Evolutionary conservation across 2,113 vertebrate species (phyloP), one percentile per base, ranked within the genome.

Genomic region (Tyrannus savana): DNA sequence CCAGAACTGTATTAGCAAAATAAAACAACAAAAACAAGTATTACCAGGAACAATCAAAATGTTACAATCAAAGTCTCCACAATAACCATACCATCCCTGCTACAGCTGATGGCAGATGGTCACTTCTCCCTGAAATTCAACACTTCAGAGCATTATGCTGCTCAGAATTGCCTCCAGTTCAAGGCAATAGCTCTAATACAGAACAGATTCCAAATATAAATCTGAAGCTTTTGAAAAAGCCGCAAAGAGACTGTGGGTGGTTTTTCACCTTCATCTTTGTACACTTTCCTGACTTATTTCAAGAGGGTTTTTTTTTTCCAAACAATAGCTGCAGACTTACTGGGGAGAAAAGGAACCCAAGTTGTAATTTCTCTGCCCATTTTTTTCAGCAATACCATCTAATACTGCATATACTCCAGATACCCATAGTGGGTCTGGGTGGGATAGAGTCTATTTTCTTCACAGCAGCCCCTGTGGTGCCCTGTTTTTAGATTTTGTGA

Each of bases 1-100:
- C 97, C 94, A 95, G 92, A 72, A 87, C 96, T 98, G 71, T 59
- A 81, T 84, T 89, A 93, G 78, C 6, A 6, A 93, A 90, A 87
- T 44, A 93, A 93, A 94, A 96, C 18, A 93, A 49, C 27, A 90
- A 81, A 97, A 78, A 7, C 16, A 58, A 75, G 12, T 64, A 95
- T 56, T 96, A 84, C 9, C 19, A 80, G 52, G 64, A 92, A 83
- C 27, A 80, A 88, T 22, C 15, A 62, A 95, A 95, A 91, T 46
- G 74, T 76, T 89, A 67, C 17, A 82, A 22, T 55, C 58, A 37
- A 11, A 37, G 18, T 12, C 27, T 79, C 75, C 42, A 39, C 28
- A 66, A 35, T 41, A 66, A 56, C 76, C 58, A 66, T 11, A 50
- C 8, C 10, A 84, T 23, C 16, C 46, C 15, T 56, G 7, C 35